Conservation (phyloP, 2,888 invertebrate genomes). For the Andricus curvator region DNA sequence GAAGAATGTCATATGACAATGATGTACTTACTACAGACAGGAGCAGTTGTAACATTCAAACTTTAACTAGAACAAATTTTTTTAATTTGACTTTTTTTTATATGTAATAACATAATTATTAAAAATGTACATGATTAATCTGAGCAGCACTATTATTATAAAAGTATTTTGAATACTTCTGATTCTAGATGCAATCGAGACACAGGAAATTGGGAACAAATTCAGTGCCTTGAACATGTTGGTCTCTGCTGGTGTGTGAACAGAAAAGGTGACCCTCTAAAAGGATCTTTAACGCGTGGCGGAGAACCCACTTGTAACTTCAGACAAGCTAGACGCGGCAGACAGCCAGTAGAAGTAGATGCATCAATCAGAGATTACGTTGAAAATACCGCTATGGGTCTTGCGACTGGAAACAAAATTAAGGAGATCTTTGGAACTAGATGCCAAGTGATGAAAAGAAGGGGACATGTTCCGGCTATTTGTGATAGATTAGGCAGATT, state of each 20-base stretch:
- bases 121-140: too few species aligned
- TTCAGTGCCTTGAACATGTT: constrained; percentile 88
- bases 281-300: constrained; percentile 89
- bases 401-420: constrained; percentile 65
- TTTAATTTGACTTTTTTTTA: too few species aligned
- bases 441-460: constrained; percentile 80
- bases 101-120: too few species aligned
- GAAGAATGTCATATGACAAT: too few species aligned
- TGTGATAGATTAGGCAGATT: constrained; percentile 86
- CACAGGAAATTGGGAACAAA: constrained; percentile 88
- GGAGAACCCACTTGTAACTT: constrained; percentile 89
- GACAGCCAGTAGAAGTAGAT: constrained; percentile 68
- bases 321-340: constrained; percentile 85
- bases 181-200: constrained; percentile 81
- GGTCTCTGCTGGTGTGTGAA: constrained; percentile 94
- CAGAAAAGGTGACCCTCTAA: constrained; percentile 88
- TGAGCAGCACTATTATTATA: neutral
- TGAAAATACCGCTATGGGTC: constrained; percentile 60
- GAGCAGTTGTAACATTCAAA: too few species aligned
- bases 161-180: neutral
- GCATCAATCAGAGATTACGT: constrained; percentile 68
- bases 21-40: too few species aligned
- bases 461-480: constrained; percentile 79
- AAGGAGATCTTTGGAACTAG: constrained; percentile 79
- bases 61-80: too few species aligned